phyloP scores from a whole-genome alignment of 2,113 vertebrate species.

The Bos javanicus region DNA sequence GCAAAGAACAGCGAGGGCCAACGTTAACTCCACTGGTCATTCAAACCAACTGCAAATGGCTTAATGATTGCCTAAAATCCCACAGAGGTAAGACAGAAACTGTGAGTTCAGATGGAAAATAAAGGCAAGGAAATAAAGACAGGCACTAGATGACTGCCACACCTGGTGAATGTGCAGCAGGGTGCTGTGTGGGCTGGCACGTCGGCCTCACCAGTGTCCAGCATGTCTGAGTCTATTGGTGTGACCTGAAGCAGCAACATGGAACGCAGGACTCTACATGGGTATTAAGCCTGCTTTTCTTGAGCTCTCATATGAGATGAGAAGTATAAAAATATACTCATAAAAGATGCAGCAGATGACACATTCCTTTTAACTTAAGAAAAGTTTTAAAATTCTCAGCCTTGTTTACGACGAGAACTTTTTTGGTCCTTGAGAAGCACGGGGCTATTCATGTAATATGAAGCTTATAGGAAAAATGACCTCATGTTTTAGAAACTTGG shows the following conservation, averaged over 20 bases:
- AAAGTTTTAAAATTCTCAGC: background rate
- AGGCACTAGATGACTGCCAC: background rate
- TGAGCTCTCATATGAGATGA: background rate
- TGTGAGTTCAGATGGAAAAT: background rate
- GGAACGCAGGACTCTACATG: background rate
- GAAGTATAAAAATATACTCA: background rate
- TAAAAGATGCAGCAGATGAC: background rate
- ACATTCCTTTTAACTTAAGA: background rate
- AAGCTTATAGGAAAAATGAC: background rate
- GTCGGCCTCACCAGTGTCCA: background rate
- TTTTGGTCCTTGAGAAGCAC: background rate
- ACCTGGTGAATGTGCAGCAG: background rate
- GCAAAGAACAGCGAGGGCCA: background rate
- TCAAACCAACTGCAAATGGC: background rate
- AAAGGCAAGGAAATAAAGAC: background rate
- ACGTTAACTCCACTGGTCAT: constrained; percentile 6
- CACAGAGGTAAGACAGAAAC: background rate
- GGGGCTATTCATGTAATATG: background rate
- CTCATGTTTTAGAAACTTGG: background rate
- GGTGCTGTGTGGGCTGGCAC: background rate
- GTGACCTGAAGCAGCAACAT: background rate
- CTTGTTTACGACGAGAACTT: background rate
- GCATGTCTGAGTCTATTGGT: rapidly evolving
- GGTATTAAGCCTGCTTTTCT: background rate
- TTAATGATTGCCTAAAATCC: background rate